A percentile compares a stretch with the other conserved stretches of the same genome.
These are phyloP conservation scores for Whitmania pigra DNA, from an alignment of 1,140 invertebrate species.

Conservation along the genomic window DNA sequence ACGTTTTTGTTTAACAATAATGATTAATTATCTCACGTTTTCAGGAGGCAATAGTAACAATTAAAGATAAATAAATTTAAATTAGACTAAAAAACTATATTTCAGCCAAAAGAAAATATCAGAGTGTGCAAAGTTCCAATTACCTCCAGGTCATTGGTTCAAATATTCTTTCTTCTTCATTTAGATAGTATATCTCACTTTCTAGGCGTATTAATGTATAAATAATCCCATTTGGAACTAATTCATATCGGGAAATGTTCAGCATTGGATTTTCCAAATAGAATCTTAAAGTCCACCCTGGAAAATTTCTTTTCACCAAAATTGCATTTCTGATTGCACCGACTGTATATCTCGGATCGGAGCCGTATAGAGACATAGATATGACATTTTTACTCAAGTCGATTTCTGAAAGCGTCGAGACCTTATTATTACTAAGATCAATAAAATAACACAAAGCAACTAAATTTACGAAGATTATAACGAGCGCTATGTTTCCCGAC, in stretches of 20 bases:
- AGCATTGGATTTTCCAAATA: not conserved
- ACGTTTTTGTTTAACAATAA: too few relatives aligned
- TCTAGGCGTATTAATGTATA: not conserved
- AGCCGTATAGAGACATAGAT: constrained; percentile 17
- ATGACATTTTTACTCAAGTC: constrained; percentile 2
- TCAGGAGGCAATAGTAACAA: too few relatives aligned
- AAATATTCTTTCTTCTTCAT: not conserved
- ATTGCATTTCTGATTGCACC: constrained; percentile 7
- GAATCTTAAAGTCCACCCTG: constrained; percentile 18
- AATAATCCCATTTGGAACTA: constrained; percentile 6
- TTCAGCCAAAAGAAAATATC: too few relatives aligned
- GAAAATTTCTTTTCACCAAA: not conserved
- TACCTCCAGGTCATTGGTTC: constrained; percentile 7
- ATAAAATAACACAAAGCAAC: too few relatives aligned
- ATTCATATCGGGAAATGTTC: not conserved
- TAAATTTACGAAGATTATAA: too few relatives aligned
- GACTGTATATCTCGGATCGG: not conserved
- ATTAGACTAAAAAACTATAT: too few relatives aligned
- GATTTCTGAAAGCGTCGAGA: too few relatives aligned
- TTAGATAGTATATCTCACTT: not conserved
- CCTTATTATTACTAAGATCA: too few relatives aligned
- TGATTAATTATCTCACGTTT: too few relatives aligned
- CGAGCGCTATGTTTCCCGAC: too few relatives aligned
- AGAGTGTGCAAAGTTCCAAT: too few relatives aligned
- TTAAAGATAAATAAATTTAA: too few relatives aligned